Conservation (phyloP, 1,140 invertebrate genomes). For the Sycobia sp. region DNA sequence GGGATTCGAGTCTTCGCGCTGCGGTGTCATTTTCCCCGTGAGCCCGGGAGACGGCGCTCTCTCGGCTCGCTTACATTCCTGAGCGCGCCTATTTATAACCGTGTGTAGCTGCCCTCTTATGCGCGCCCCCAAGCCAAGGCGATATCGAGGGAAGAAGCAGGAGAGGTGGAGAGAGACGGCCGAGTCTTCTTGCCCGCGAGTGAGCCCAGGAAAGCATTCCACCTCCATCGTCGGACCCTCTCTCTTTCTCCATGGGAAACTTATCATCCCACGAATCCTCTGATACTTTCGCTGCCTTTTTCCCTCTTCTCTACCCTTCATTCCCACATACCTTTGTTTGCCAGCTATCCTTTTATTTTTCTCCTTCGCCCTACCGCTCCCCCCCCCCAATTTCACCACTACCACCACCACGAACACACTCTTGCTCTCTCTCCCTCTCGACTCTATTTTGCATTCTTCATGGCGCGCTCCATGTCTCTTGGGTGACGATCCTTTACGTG, state of each 20-base stretch:
- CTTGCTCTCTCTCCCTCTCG: too few species aligned
- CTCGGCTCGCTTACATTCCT: too few species aligned
- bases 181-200: not conserved
- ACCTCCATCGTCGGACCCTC: not conserved
- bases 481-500: not conserved
- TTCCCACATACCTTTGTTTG: not conserved
- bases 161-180: not conserved
- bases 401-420: too few species aligned
- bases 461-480: not conserved
- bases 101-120: too few species aligned
- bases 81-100: too few species aligned
- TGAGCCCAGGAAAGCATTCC: not conserved
- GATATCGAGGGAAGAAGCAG: not conserved
- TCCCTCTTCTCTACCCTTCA: too few species aligned
- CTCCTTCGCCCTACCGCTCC: not conserved
- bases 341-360: not conserved
- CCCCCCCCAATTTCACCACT: too few species aligned
- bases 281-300: not conserved
- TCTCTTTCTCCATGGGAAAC: constrained; percentile 1
- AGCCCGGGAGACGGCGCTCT: too few species aligned
- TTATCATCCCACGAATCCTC: constrained; percentile 9
- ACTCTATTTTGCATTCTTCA: constrained; percentile 16
- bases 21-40: constrained; percentile 8
- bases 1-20: not conserved
- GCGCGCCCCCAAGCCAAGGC: too few species aligned